Evolutionary conservation across 1,140 invertebrate genomes (phyloP), one percentile per base, ranked within the genome.

Genomic region (Magallana angulata): DNA sequence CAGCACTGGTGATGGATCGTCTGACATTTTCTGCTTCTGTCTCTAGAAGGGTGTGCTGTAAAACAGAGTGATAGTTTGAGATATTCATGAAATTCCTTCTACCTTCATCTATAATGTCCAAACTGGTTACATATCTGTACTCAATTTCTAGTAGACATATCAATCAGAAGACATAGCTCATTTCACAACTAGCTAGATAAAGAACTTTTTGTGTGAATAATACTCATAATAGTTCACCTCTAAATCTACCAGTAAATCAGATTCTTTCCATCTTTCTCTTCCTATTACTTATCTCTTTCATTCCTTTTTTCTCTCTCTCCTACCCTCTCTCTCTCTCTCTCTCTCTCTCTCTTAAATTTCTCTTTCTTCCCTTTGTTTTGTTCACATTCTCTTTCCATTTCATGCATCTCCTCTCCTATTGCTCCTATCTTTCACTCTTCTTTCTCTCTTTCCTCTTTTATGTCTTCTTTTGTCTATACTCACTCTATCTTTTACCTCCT

Each of bases 21-120:
- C 96, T 92, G 8, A 96, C 94, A 91, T 95, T 96, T 88, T 96
- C 96, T 36, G 96, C 96, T 92, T 96, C 96, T 7, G 94, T 95
- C 91, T 96, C 96, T 57, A 96, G 92, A 56, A 96, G 92, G 8
- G 95, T 94, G 86, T 96, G 95, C 96, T 96, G 81, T 5, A 0
- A 36, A 12, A 7, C 8, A 24, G 36, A 36, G 36, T 48, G 36
- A 48, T 48, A 48, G 3, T 48, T 2, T 48, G 5, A 48, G 36
- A 4, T 48, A 24, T 24, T 24, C 24, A 24, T 24, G 24, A 1
- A 24, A 24, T 48, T 48, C 36, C 36, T 48, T 48, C 36, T 48
- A 48, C 36, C 36, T 48, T 3, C 36, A 48, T 1, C 36, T 48
- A 48, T 48, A 48, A 48, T 48, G 36, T 48, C 6, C 59, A 48